These are phyloP conservation scores for Cettia cetti DNA, from an alignment of 2,113 vertebrate genomes.

Conservation along the genomic window DNA sequence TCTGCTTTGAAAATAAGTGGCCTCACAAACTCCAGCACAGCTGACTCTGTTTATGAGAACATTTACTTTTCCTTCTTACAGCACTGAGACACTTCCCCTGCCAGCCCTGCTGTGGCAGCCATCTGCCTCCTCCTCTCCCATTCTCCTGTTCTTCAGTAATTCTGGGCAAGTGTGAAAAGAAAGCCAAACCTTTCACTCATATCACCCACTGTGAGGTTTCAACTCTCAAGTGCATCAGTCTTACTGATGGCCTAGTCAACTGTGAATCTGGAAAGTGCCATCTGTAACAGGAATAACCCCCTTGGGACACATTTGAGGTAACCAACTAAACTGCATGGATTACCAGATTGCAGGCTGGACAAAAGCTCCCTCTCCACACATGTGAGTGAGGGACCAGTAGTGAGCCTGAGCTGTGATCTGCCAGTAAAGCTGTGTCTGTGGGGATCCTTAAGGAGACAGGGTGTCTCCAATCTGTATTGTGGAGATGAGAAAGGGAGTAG, in stretches of 20 bases:
- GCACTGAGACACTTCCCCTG: neutral
- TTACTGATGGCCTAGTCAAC: neutral
- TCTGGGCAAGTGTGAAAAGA: neutral
- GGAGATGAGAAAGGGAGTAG: neutral
- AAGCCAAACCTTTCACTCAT: neutral
- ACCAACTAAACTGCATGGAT: neutral
- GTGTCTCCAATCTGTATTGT: neutral
- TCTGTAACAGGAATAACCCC: neutral
- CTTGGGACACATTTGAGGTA: neutral
- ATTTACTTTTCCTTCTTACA: neutral
- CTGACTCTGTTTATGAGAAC: neutral
- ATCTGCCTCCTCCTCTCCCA: neutral
- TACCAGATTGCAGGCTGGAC: neutral
- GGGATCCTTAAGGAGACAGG: neutral
- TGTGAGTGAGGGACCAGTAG: neutral
- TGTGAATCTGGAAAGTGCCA: neutral
- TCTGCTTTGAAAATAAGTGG: neutral
- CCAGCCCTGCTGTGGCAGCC: neutral
- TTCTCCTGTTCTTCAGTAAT: neutral
- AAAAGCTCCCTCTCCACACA: neutral
- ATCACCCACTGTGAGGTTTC: neutral
- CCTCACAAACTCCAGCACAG: neutral
- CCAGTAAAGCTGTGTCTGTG: neutral
- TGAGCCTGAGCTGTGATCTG: neutral
- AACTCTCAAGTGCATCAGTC: neutral